Percentiles rank a stretch among this genome's conserved stretches.
phyloP scores from a whole-genome alignment of 2,113 vertebrate genomes.

The Phalacrocorax carbo region DNA sequence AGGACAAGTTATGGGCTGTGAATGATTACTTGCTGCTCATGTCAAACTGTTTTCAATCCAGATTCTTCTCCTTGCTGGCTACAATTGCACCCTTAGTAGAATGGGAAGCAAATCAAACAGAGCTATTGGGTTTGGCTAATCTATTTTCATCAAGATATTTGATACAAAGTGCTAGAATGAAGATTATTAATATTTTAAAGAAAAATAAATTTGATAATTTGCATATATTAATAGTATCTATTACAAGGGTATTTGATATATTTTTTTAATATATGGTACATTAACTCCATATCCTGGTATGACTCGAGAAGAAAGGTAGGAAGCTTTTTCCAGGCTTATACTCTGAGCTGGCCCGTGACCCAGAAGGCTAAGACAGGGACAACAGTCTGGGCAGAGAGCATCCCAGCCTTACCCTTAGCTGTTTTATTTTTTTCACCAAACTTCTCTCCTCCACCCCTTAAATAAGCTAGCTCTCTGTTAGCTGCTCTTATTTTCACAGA shows the following conservation, averaged over 20 bases:
- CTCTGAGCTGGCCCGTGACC: background rate
- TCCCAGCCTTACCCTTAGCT: background rate
- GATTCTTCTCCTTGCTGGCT: background rate
- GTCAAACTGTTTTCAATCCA: background rate
- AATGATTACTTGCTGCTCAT: background rate
- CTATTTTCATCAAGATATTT: background rate
- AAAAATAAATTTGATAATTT: background rate
- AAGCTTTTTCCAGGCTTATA: background rate
- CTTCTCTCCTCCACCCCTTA: fast-evolving
- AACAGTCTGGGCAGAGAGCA: background rate
- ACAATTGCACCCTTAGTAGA: background rate
- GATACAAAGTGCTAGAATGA: background rate
- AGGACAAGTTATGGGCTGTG: background rate
- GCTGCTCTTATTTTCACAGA: background rate
- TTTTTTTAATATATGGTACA: background rate
- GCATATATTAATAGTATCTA: background rate
- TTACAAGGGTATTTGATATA: background rate
- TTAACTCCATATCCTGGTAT: background rate
- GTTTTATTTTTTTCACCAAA: background rate
- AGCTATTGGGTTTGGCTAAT: background rate
- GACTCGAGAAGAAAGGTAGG: background rate
- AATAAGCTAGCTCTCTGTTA: background rate
- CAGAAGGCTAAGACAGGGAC: background rate
- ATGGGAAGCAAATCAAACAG: background rate
- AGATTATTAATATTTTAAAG: background rate